These are phyloP conservation scores for Arge pagana DNA, from an alignment of 2,888 invertebrate species.

Conservation along the genomic window DNA sequence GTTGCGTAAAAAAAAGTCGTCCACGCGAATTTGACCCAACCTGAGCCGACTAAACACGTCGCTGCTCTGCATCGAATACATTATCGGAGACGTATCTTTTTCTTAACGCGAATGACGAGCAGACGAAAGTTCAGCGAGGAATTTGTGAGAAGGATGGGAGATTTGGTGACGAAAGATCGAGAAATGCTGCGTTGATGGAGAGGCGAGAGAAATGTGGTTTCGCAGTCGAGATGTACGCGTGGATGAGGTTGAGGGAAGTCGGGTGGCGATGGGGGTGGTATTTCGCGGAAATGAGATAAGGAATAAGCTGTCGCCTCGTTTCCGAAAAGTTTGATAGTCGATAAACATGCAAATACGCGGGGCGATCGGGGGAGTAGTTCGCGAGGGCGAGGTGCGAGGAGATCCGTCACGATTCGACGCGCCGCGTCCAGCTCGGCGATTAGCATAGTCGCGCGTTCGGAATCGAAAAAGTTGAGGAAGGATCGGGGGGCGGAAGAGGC, in stretches of 20 bases:
- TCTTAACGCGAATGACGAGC: too few relatives aligned
- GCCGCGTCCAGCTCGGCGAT: too few relatives aligned
- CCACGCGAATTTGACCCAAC: too few relatives aligned
- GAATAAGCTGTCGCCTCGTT: constrained; percentile 16
- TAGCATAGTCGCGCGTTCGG: not conserved
- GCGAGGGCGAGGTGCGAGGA: constrained; percentile 13
- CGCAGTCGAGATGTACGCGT: not conserved
- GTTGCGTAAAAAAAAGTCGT: too few relatives aligned
- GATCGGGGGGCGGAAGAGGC: not conserved
- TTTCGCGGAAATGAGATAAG: too few relatives aligned
- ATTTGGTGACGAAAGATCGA: too few relatives aligned
- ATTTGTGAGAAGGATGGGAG: too few relatives aligned
- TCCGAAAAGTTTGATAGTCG: constrained; percentile 21
- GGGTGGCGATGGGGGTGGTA: not conserved
- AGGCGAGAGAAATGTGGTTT: constrained; percentile 10
- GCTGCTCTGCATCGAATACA: too few relatives aligned
- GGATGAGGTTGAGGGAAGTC: not conserved
- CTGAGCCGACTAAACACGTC: too few relatives aligned
- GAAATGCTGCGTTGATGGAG: too few relatives aligned
- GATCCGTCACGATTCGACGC: constrained; percentile 5
- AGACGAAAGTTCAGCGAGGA: too few relatives aligned
- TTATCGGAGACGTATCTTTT: too few relatives aligned
- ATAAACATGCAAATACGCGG: constrained; percentile 19
- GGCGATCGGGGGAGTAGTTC: constrained; percentile 4
- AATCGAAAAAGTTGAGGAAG: not conserved